Base-by-base conservation (phyloP, 37 sponge, comb jelly and placozoan species). In the Tethya wilhelma region DNA sequence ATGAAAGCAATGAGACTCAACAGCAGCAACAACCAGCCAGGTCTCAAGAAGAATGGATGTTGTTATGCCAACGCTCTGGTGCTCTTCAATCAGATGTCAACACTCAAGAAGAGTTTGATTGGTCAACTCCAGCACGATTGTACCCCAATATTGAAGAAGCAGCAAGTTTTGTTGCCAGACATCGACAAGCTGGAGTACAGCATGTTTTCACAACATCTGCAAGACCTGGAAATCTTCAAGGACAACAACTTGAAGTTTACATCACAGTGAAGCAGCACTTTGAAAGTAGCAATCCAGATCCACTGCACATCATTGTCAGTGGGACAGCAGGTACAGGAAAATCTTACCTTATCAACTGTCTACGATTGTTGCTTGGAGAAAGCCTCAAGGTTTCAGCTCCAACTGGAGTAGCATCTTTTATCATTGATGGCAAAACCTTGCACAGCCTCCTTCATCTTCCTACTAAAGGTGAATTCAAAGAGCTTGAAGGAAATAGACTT, bases 381-480 rank as follows among this genome's bases (percentile, higher is more conserved):
- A 9, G 32, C 8, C 75, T 79, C 36, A 32, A 22, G 7, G 79
- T 86, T 2, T 67, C 80, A 65, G 87, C 80, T 44, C 87, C 87
- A 49, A 86, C 81, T 72, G 87, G 80, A 5, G 77, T 80, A n/a
- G 82, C 88, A 39, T 77, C 89, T 4, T 88, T 76, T 37, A 88
- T 71, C 46, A 36, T 82, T 23, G 63, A 82, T 34, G 81, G 87
- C 32, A 5, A 22, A 43, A 86, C 80, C 26, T 76, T 86, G 19
- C 86, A 86, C 68, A 74, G 74, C 12, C 73, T 78, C 22, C 56
- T 86, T 8, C 2, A 58, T 22, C 73, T 86, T 28, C 79, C 84
- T n/a, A 30, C 31, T 20, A 63, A 26, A n/a, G 68, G 67, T 37
- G 84, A 83, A 4, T 83, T 83, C 40, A 84, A 84, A n/a, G 71